phyloP scores from a whole-genome alignment of 1,140 invertebrate species.

The Ips typographus region DNA sequence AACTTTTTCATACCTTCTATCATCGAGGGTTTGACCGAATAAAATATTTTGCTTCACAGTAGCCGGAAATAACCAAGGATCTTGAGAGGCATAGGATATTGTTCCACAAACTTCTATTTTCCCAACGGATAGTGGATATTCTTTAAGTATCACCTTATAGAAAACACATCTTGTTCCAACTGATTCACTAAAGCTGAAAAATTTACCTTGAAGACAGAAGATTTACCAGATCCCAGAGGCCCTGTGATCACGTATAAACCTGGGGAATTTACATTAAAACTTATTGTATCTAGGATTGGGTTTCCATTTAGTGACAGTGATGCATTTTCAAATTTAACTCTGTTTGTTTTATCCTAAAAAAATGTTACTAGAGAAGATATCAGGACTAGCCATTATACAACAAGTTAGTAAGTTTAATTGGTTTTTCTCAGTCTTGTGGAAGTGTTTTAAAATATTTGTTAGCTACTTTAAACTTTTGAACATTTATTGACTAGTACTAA shows the following conservation, averaged over 20 bases:
- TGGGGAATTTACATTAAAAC: slow-evolving; percentile 54
- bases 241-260: slow-evolving; percentile 73
- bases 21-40: slow-evolving; percentile 55
- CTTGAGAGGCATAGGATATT: slow-evolving; percentile 76
- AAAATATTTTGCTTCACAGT: slow-evolving; percentile 64
- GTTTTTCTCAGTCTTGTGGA: too few relatives aligned
- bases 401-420: too few relatives aligned
- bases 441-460: too few relatives aligned
- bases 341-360: background rate
- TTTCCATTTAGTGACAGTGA: slow-evolving; percentile 33
- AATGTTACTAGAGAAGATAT: too few relatives aligned
- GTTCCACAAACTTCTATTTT: slow-evolving; percentile 62
- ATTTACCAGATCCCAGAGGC: slow-evolving; percentile 80
- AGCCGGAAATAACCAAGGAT: slow-evolving; percentile 73
- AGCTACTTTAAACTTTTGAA: too few relatives aligned
- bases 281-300: slow-evolving; percentile 62
- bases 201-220: slow-evolving; percentile 64
- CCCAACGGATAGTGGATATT: slow-evolving; percentile 66
- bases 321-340: slow-evolving; percentile 19
- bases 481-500: too few relatives aligned
- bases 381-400: too few relatives aligned
- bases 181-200: slow-evolving; percentile 54
- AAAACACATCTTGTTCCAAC: slow-evolving; percentile 50
- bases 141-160: slow-evolving; percentile 61
- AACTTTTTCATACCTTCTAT: slow-evolving; percentile 57